phyloP scores from a whole-genome alignment of 2,797 vertebrate species.

The Schizopygopsis malacanthus region DNA sequence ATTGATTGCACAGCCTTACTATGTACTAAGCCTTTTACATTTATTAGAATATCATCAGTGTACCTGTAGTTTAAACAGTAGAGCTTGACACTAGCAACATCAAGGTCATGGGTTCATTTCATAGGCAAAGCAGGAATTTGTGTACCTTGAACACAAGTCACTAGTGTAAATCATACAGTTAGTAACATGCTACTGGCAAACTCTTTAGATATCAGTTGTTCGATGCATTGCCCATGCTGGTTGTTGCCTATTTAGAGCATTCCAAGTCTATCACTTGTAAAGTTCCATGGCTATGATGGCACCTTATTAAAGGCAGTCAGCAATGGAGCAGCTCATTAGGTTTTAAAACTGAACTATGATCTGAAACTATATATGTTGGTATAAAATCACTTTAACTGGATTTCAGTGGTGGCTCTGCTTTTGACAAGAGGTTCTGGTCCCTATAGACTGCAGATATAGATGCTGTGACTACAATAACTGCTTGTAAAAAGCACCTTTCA shows the following conservation, averaged over 20 bases:
- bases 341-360: not conserved
- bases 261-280: not conserved
- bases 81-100: not conserved
- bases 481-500: not conserved
- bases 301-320: not conserved
- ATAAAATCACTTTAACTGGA: not conserved
- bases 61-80: not conserved
- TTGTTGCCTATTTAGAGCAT: not conserved
- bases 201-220: not conserved
- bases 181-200: not conserved
- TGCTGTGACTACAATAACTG: not conserved
- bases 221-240: not conserved
- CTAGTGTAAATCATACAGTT: not conserved
- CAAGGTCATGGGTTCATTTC: not conserved
- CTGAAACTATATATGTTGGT: not conserved
- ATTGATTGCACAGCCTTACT: too few relatives aligned
- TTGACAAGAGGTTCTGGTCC: not conserved
- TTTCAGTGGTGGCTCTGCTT: not conserved
- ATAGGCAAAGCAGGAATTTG: not conserved
- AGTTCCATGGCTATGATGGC: not conserved
- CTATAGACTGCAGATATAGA: not conserved
- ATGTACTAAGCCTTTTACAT: not conserved
- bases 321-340: not conserved
- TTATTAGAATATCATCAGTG: not conserved
- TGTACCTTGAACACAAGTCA: not conserved